Base-by-base conservation (phyloP, 2,888 invertebrate species). In the Parnassius smintheus region DNA sequence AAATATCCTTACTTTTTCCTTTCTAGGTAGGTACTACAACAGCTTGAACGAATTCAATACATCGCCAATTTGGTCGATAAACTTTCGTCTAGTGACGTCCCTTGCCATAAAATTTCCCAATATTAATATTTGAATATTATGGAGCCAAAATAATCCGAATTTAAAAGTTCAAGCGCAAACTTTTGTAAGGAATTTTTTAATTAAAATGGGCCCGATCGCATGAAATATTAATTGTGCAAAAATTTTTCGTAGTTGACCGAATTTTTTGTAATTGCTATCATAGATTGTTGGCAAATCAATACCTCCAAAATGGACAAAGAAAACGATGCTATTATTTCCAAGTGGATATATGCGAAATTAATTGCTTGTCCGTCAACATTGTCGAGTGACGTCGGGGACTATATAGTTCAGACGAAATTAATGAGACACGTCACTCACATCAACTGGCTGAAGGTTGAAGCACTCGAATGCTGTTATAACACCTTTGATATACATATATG, bases 321-420 rank as follows among this genome's bases (percentile, higher is more conserved):
- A 22, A 54, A 50, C 44, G 41, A 18, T 12, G 42, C n/a, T 42
- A 12, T 60, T 9, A 11, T 25, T 44, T n/a, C 42, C 50, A 11
- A 45, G 22, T 12, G 56, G 10, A 10, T 45, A 35, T 49, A 55
- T 44, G 44, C 50, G 55, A 45, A 56, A 61, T 56, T 61, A 61
- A 61, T 61, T 45, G 35, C 55, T 55, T 44, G 50, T 50, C 55
- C 56, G 35, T 61, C 61, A 61, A 55, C 46, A 55, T 54, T 44
- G 56, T 45, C 35, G 46, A 18, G 35, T 41, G 56, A 48, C 61
- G 22, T 57, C 13, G 22, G 45, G 42, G 48, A 45, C 35, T 49
- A 18, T 18, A 18, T 18, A 41, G 45, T 56, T 56, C 45, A 57
- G 52, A 48, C 50, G 61, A 48, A 53, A 62, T 52, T 56, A 61